Evolutionary conservation across 2,113 vertebrate species (phyloP), one percentile per base, ranked within the genome.

Genomic region (Saccopteryx bilineata): DNA sequence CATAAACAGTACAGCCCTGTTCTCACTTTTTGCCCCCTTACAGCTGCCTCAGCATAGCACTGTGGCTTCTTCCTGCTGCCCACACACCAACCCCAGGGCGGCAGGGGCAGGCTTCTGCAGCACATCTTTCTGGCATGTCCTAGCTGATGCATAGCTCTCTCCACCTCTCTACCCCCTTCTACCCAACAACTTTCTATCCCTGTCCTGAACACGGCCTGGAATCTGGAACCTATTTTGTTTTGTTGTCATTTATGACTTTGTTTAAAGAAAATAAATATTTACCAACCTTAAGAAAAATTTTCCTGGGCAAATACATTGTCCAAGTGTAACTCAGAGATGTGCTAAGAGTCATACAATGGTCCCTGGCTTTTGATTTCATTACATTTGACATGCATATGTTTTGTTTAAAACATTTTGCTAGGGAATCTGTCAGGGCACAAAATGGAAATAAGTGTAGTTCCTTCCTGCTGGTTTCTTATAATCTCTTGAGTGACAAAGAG

Each of bases 251-350:
- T 98, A 96, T 95, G 96, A 97, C 63, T 87, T 97, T 95, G 91
- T 97, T 96, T 96, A 93, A 97, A 96, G 96, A 95, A 94, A 98
- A 98, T 98, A 98, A 98, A 98, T 97, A 94, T 97, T 97, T 98
- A 95, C 39, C 96, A 97, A 96, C 96, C 58, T 97, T 3, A 63
- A 68, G 28, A 89, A 50, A 69, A 48, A 48, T 17, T 79, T 80
- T 15, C n/a, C 75, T 81, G 28, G 4, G 46, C 19, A 71, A 94
- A 82, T n/a, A 60, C 39, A 60, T 76, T 90, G 60, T 60, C 69
- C 60, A 82, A 33, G 56, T 63, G 18, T 90, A 39, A 54, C 65
- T 90, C 46, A 58, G 0, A 46, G 18, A 87, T 26, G 7, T 87
- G 7, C 24, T 81, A 85, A 24, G 61, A 85, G 18, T 33, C 10